These are phyloP conservation scores for Drosophila sulfurigaster DNA, from an alignment of 1,140 invertebrate species.

Conservation along the genomic window DNA sequence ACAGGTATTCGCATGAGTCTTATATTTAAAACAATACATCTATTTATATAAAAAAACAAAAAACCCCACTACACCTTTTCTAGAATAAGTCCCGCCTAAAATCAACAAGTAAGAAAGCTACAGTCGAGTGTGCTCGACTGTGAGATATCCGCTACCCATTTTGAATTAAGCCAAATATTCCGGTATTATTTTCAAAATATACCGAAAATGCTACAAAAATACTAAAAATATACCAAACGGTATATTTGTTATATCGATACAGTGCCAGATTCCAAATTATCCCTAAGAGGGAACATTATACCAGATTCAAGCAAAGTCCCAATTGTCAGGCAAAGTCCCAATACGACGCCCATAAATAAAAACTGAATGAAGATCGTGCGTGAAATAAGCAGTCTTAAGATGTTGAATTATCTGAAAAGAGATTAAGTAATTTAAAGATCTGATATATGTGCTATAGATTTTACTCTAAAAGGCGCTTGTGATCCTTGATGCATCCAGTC, in stretches of 20 bases:
- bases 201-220: too few species aligned
- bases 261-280: too few species aligned
- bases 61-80: constrained; percentile 33
- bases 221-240: too few species aligned
- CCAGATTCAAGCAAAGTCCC: too few species aligned
- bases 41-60: constrained; percentile 79
- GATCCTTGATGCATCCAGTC: constrained; percentile 47
- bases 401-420: constrained; percentile 21
- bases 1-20: constrained; percentile 44
- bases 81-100: constrained; percentile 19
- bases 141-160: too few species aligned
- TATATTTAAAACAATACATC: constrained; percentile 75
- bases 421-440: too few species aligned
- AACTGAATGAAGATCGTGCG: constrained; percentile 51
- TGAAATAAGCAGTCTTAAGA: constrained; percentile 40
- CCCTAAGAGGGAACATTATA: too few species aligned
- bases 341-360: constrained; percentile 23
- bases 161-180: too few species aligned
- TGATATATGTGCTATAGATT: background rate
- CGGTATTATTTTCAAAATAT: too few species aligned
- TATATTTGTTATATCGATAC: too few species aligned
- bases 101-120: too few species aligned
- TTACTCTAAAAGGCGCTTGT: constrained; percentile 49
- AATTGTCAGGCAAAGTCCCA: constrained; percentile 42
- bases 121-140: too few species aligned